Conservation (phyloP, 1,140 invertebrate genomes). For the Lepidurus arcticus region DNA sequence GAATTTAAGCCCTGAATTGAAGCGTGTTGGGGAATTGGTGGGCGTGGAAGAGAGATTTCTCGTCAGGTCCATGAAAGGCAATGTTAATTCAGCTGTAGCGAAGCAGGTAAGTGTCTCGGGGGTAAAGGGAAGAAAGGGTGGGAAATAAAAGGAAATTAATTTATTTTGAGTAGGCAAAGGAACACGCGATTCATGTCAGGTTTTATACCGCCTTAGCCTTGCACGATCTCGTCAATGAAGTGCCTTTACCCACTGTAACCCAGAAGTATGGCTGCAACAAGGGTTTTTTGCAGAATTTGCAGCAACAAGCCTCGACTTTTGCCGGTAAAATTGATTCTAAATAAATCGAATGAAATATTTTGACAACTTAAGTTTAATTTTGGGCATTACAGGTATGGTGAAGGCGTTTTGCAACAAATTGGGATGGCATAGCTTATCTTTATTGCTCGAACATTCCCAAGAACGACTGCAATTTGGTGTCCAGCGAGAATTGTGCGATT, state of each 20-base stretch:
- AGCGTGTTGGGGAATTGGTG: constrained; percentile 80
- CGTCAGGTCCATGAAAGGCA: constrained; percentile 66
- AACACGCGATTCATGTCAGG: constrained; percentile 52
- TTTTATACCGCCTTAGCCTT: constrained; percentile 90
- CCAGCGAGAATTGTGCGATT: constrained; percentile 81
- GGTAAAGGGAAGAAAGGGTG: constrained; percentile 25
- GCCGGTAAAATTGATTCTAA: constrained; percentile 60
- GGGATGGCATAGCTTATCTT: constrained; percentile 86
- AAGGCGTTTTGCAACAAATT: constrained; percentile 84
- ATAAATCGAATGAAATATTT: constrained; percentile 23
- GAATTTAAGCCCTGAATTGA: constrained; percentile 66
- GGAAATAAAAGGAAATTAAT: not conserved
- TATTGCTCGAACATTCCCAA: constrained; percentile 88
- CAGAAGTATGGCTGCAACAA: constrained; percentile 77
- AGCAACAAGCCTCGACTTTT: constrained; percentile 92
- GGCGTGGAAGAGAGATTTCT: constrained; percentile 87
- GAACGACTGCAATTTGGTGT: constrained; percentile 90
- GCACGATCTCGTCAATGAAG: constrained; percentile 88
- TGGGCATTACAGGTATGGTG: constrained; percentile 66
- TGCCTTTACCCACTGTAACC: constrained; percentile 69
- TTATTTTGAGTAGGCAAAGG: constrained; percentile 42
- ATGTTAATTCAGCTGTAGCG: constrained; percentile 50
- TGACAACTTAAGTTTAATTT: not conserved
- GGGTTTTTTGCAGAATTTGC: constrained; percentile 81
- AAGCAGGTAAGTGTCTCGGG: constrained; percentile 45